Conservation (phyloP, 2,888 invertebrate species). For the Temnothorax unifasciatus region DNA sequence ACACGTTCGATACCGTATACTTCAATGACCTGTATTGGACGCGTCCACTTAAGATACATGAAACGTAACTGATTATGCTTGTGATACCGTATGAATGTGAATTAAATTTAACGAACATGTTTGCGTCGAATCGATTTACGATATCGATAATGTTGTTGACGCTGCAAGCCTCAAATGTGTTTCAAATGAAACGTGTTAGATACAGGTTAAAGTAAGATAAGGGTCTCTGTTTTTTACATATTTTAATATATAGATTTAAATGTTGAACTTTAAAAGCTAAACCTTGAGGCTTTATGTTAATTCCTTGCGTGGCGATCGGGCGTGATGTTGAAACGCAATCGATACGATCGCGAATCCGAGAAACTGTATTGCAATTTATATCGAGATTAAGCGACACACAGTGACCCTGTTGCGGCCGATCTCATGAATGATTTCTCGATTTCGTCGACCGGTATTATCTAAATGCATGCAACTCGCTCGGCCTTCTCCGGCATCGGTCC, state of each 20-base stretch:
- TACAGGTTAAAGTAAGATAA: no score
- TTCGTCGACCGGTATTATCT: background rate
- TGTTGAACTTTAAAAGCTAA: background rate
- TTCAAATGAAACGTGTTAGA: background rate
- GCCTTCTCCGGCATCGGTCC: background rate
- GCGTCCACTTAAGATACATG: conserved; percentile 16
- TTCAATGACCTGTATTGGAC: background rate
- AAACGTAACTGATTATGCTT: background rate
- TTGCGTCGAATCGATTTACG: background rate
- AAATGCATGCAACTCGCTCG: background rate
- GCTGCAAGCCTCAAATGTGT: background rate
- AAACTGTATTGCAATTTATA: conserved; percentile 17
- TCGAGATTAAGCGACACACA: conserved; percentile 3
- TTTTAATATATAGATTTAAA: background rate
- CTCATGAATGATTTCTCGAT: conserved; percentile 29
- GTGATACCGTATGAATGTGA: background rate
- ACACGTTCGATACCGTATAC: background rate
- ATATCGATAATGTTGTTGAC: background rate
- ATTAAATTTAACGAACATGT: conserved; percentile 3
- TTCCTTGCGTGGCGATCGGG: background rate
- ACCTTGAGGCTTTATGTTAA: background rate
- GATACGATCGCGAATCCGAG: background rate
- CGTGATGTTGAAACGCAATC: background rate
- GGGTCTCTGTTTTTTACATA: background rate
- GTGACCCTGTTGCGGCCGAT: conserved; percentile 7